Conservation (phyloP, 2,888 invertebrate genomes). For the Eueremaeus valkanovi region DNA sequence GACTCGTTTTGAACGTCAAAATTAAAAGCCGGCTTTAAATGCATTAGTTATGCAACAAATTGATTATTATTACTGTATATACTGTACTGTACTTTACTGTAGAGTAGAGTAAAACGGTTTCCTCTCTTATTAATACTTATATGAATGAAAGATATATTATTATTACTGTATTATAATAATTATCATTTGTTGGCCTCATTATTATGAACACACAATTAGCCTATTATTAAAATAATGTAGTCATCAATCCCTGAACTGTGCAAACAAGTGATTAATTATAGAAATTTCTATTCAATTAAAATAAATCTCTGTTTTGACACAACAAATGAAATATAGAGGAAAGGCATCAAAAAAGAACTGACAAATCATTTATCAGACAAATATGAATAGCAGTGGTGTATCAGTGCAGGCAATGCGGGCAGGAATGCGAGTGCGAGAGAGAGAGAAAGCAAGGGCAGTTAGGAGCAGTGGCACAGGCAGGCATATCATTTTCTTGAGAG, state of each 20-base stretch:
- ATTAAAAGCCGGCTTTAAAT: slow-evolving; percentile 16
- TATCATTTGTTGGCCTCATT: slow-evolving; percentile 7
- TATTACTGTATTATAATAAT: not conserved
- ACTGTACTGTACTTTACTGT: too few species aligned
- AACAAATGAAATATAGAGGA: slow-evolving; percentile 7
- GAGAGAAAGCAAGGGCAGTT: slow-evolving; percentile 9
- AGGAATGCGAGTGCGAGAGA: too few species aligned
- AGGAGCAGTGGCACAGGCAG: not conserved
- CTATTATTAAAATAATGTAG: not conserved
- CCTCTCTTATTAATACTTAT: not conserved
- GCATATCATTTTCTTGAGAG: slow-evolving; percentile 29
- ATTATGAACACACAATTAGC: slow-evolving; percentile 11
- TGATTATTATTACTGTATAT: too few species aligned
- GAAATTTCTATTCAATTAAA: not conserved
- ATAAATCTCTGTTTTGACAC: slow-evolving; percentile 30
- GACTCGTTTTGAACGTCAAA: not conserved
- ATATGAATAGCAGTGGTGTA: slow-evolving; percentile 23
- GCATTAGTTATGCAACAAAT: not conserved
- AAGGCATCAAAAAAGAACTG: not conserved
- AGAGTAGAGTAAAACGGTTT: slow-evolving; percentile 16
- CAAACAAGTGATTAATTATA: slow-evolving; percentile 29
- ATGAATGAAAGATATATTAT: too few species aligned
- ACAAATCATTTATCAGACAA: slow-evolving; percentile 34
- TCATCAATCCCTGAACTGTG: not conserved
- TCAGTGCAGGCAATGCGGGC: slow-evolving; percentile 9